These are phyloP conservation scores for Styela clava DNA, from an alignment of 23 tunicate species.

Conservation along the genomic window DNA sequence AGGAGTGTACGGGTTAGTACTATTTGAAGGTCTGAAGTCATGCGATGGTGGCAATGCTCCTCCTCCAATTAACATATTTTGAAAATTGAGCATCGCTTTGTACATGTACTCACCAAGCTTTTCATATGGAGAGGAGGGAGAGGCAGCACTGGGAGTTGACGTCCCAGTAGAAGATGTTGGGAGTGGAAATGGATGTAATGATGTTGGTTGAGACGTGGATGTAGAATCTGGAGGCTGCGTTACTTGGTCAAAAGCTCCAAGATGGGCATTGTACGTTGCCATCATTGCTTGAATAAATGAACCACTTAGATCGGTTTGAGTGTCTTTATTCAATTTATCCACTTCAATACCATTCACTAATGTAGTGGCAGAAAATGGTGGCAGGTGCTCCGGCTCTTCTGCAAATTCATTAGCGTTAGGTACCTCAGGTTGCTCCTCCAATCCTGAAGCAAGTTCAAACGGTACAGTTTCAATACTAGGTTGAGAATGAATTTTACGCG, in stretches of 20 bases:
- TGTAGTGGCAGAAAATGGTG: background rate
- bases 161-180: background rate
- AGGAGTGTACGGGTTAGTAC: background rate
- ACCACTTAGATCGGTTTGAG: slow-evolving; percentile 13
- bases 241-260: background rate
- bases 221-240: background rate
- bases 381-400: background rate
- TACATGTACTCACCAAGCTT: slow-evolving; percentile 10
- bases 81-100: slow-evolving; percentile 11
- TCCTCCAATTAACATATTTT: slow-evolving; percentile 5
- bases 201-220: background rate
- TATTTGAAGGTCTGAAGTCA: slow-evolving; percentile 6
- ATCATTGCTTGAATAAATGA: background rate
- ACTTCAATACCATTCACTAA: background rate
- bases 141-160: background rate
- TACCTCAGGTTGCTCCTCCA: background rate
- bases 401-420: background rate
- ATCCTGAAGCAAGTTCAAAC: background rate
- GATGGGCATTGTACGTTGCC: slow-evolving; percentile 5
- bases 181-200: background rate
- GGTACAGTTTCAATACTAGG: background rate
- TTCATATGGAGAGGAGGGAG: slow-evolving; percentile 19
- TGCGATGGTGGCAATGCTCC: background rate
- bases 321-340: background rate
- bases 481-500: background rate